Evolutionary conservation across 2,888 invertebrate species (phyloP), one percentile per base, ranked within the genome.

Genomic region (Dryadula phaetusa): DNA sequence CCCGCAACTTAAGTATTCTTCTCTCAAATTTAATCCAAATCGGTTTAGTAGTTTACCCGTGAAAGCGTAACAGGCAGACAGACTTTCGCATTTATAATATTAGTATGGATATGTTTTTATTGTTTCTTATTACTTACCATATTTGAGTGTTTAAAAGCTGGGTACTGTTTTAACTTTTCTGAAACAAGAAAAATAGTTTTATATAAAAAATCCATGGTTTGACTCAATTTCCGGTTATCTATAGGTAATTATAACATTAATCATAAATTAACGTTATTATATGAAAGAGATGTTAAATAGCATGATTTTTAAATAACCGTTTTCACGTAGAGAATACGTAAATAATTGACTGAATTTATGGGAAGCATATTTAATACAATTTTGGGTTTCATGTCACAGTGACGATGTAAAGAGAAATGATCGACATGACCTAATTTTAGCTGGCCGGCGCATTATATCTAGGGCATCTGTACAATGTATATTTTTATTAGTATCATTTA

Each of bases 391-490:
- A 76, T 76, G 74, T 77, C 73, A 73, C 72, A 71, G 69, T 75
- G 74, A 64, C 67, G 62, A 75, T 70, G 60, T 71, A 74, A 74
- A 74, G 74, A 76, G 73, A 77, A 76, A 77, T 82, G 79, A 86
- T 81, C 72, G 84, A 80, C 83, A 76, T 84, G 85, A 86, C 86
- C 84, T 75, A 85, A 84, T 86, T 86, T 75, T 66, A 71, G 64
- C 70, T 70, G 58, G 62, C 66, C 73, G 70, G 69, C 69, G 71
- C 70, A 69, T 67, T 73, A 72, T 74, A 56, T 74, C 70, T 44
- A 46, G 70, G 52, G 49, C 40, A 65, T 54, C 47, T 64, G 72
- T 68, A 63, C 47, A 42, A 64, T 61, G 60, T 60, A 63, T 61
- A 34, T 62, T 64, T 72, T 70, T 62, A 49, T 64, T 61, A 56